Base-by-base conservation (phyloP, 1,140 invertebrate genomes). In the Patella vulgata region DNA sequence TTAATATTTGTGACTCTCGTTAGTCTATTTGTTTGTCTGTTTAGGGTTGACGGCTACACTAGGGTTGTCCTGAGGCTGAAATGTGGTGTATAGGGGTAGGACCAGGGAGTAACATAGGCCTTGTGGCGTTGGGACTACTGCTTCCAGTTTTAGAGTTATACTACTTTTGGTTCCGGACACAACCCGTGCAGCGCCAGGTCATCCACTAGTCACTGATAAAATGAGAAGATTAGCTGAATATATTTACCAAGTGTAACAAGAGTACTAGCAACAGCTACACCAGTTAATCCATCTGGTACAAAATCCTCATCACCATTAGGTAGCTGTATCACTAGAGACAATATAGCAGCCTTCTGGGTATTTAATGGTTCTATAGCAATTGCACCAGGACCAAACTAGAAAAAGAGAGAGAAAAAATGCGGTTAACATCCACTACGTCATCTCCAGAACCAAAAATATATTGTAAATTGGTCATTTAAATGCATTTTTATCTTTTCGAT, bases 281-380 rank as follows among this genome's bases (percentile, higher is more conserved):
- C 89, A 67, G 93, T 91, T 82, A 95, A 92, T 23, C 94, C 93
- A 68, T 90, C 88, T 23, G 93, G 93, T 44, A 93, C 91, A 77
- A 90, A 93, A 23, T 88, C 86, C 70, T 90, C 89, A 42, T 89
- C 89, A 3, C 77, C 79, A 46, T 91, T 93, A 46, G 94, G 93
- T 69, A 95, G 84, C 78, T 93, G 90, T 77, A 98, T 91, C 82
- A 98, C 88, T 70, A 97, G 88, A 58, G 95, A 95, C 59, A 98
- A 86, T 74, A 98, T 93, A 47, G 95, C 96, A 39, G 95, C 95
- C 81, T 93, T 89, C 76, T 94, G 94, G 33, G 92, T 93, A 76
- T 87, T 88, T 78, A 95, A 95, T 51, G 95, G 95, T 83, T 98
- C 96, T 64, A 97, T 85, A 23, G 95, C 94, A 73, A 98, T 94